Evolutionary conservation across 2,797 vertebrate genomes (phyloP).

Genomic region (Choloepus didactylus): DNA sequence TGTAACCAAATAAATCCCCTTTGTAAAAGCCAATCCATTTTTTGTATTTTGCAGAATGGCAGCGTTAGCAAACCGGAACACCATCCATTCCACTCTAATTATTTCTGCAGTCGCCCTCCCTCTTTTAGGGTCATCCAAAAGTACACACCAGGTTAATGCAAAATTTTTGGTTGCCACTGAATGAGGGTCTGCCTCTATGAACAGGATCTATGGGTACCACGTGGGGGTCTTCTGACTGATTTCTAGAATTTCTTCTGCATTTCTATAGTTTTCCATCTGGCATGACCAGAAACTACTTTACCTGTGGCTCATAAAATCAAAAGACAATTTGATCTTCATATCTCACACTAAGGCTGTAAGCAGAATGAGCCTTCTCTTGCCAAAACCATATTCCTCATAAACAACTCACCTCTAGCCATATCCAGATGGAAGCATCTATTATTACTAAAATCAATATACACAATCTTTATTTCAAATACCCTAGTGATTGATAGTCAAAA

Average conservation of each 20-base stretch:
- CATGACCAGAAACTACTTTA: neutral
- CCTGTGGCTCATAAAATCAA: neutral
- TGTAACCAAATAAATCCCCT: too few relatives aligned
- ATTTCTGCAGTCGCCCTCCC: neutral
- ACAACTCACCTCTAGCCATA: neutral
- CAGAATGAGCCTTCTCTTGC: neutral
- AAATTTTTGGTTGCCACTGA: neutral
- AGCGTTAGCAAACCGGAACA: too few relatives aligned
- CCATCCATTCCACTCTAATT: neutral
- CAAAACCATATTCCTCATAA: neutral
- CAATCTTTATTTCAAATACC: neutral
- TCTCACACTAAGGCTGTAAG: neutral
- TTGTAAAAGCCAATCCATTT: too few relatives aligned
- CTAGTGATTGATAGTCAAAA: neutral
- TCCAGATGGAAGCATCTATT: neutral
- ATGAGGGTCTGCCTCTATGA: neutral
- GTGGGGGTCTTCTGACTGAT: neutral
- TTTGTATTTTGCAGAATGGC: too few relatives aligned
- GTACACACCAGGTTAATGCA: neutral
- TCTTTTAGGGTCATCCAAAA: neutral
- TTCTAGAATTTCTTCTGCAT: neutral
- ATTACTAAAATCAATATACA: neutral
- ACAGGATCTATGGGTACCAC: neutral
- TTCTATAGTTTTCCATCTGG: neutral
- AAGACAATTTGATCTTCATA: neutral